A percentile compares a stretch with the other conserved stretches of the same genome.
Conservation (phyloP, 1,140 invertebrate species). For the Formica selysi region DNA sequence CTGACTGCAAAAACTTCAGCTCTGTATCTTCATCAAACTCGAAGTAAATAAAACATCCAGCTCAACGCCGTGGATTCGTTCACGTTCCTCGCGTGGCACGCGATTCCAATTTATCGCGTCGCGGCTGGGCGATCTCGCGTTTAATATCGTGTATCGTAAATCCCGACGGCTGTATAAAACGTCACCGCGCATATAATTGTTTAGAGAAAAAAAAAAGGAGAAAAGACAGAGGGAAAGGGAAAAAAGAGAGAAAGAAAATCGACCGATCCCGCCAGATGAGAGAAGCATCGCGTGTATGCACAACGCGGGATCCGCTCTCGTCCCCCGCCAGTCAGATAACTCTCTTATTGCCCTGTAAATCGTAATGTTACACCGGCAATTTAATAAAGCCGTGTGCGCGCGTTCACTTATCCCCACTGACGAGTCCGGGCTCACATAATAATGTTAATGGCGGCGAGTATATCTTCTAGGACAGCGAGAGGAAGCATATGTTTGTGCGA, state of each 20-base stretch:
- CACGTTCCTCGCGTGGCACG: slow-evolving; percentile 36
- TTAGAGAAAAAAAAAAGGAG: neutral
- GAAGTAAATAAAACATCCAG: slow-evolving; percentile 6
- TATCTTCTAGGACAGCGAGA: slow-evolving; percentile 75
- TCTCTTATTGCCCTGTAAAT: slow-evolving; percentile 79
- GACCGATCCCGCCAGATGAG: neutral
- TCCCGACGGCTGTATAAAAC: slow-evolving; percentile 20
- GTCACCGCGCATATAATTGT: slow-evolving; percentile 39
- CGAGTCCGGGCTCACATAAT: slow-evolving; percentile 75
- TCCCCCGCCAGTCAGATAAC: slow-evolving; percentile 67
- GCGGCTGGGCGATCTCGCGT: slow-evolving; percentile 22
- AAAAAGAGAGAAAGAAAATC: neutral
- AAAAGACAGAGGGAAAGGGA: neutral
- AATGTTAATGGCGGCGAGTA: slow-evolving; percentile 79
- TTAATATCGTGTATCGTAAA: slow-evolving; percentile 41
- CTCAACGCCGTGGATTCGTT: neutral
- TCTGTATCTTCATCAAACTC: neutral
- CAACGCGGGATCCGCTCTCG: slow-evolving; percentile 26
- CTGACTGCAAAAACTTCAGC: neutral
- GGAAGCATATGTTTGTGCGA: neutral
- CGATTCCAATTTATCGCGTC: slow-evolving; percentile 51
- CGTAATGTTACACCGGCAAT: slow-evolving; percentile 77
- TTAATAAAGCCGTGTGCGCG: slow-evolving; percentile 73
- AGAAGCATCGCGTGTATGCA: slow-evolving; percentile 23
- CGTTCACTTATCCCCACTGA: slow-evolving; percentile 77